Conservation (phyloP, 2,797 vertebrate genomes). For the Enteromius treurensis region DNA sequence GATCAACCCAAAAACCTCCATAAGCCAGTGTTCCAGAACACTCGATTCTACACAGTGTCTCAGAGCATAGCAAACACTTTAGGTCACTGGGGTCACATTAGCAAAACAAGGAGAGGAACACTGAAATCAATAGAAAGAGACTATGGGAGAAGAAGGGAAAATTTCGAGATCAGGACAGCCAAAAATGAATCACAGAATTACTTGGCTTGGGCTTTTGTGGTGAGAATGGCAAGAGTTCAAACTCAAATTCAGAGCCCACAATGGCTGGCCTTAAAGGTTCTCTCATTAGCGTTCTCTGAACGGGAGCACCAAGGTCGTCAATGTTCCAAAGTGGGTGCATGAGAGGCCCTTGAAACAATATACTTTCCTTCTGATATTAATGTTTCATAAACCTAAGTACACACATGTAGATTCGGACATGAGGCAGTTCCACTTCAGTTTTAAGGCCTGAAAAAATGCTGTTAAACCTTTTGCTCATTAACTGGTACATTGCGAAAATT, state of each 20-base stretch:
- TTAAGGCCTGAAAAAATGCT: not conserved
- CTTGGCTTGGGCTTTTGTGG: conserved; percentile 78
- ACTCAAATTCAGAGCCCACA: conserved; percentile 77
- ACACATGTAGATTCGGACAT: not conserved
- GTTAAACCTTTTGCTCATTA: not conserved
- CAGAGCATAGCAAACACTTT: conserved; percentile 34
- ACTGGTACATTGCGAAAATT: not conserved
- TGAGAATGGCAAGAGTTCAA: conserved; percentile 77
- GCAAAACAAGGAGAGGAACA: conserved; percentile 34
- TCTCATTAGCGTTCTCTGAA: conserved; percentile 75
- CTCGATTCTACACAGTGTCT: conserved; percentile 14
- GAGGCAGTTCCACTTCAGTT: not conserved
- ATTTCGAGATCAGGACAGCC: conserved; percentile 67
- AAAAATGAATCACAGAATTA: conserved; percentile 78
- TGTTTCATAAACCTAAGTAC: conserved; percentile 15
- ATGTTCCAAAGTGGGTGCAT: conserved; percentile 25
- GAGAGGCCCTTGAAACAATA: conserved; percentile 30
- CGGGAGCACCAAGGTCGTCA: conserved; percentile 59
- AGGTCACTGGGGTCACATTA: conserved; percentile 17
- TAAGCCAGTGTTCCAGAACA: conserved; percentile 26
- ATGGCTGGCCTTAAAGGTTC: conserved; percentile 79
- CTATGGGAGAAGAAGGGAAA: conserved; percentile 63
- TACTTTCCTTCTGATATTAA: conserved; percentile 18
- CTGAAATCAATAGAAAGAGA: conserved; percentile 56
- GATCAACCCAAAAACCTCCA: conserved; percentile 19